Evolutionary conservation across 2,113 vertebrate species (phyloP), one percentile per base, ranked within the genome.

Genomic region (Coptodon rendalli): DNA sequence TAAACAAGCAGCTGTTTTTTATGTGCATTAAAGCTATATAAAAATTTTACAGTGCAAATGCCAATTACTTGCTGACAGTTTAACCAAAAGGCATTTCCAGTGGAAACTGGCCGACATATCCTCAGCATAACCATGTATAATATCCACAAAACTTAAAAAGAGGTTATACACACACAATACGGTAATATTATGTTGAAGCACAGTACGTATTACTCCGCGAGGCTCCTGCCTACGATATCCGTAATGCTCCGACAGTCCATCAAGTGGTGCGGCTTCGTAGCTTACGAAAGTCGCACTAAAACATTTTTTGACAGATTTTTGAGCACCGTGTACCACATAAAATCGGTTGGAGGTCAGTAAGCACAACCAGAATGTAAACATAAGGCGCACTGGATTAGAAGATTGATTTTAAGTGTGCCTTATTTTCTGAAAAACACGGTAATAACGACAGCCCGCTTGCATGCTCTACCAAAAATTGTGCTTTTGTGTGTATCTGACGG

Each of bases 351-450:
- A 52, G 50, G 50, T 52, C 0, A 52, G 50, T n/a, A 52, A 52
- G 5, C 50, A 52, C 50, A 52, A 52, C 50, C 50, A 52, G 19
- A 52, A 0, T 52, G n/a, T 52, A 52, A n/a, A 52, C 50, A 52
- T n/a, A 52, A 52, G 50, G 17, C 0, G 8, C 50, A 52, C 50
- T 2, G 0, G 17, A 52, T 52, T 52, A 52, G n/a, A 52, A 7
- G 0, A 50, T 19, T 50, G 48, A 50, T 50, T 50, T 50, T 50
- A 50, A 50, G 48, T 19, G 48, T 50, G 17, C 48, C 17, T 45
- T 45, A 6, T 14, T 45, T 50, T 50, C 48, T 19, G 7, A 50
- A 50, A 50, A 50, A 50, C 48, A 17, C 4, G 7, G 7, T 50
- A 50, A 50, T 50, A 50, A 17, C 4, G 48, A 17, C 1, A 7